Evolutionary conservation across 2,888 invertebrate genomes (phyloP).

Genomic region (Cosmopolites sordidus): DNA sequence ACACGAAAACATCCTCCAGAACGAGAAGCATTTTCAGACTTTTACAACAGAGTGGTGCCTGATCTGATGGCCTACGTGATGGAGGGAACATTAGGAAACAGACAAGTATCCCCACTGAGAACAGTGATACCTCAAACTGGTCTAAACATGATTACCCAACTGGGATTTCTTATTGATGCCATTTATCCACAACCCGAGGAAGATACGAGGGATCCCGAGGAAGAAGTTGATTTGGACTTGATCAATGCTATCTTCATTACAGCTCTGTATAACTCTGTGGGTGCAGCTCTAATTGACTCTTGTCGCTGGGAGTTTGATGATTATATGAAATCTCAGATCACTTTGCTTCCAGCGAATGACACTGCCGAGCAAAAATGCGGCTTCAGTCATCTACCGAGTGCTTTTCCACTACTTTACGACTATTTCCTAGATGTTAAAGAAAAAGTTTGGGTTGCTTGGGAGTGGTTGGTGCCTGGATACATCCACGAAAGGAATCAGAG

Average conservation of each 20-base stretch:
- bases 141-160: constrained; percentile 81
- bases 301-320: constrained; percentile 71
- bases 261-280: constrained; percentile 80
- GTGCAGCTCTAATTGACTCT: constrained; percentile 69
- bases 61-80: constrained; percentile 66
- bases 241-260: constrained; percentile 70
- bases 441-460: constrained; percentile 80
- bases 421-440: constrained; percentile 69
- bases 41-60: constrained; percentile 75
- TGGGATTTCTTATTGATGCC: constrained; percentile 76
- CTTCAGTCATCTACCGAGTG: constrained; percentile 68
- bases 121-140: constrained; percentile 81
- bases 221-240: constrained; percentile 54
- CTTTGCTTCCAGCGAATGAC: constrained; percentile 68
- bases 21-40: constrained; percentile 47
- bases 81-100: constrained; percentile 67
- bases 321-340: constrained; percentile 61
- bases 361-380: constrained; percentile 59
- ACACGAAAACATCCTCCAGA: constrained; percentile 52
- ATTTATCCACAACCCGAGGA: constrained; percentile 52
- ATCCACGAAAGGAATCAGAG: constrained; percentile 64
- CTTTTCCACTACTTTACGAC: constrained; percentile 71
- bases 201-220: constrained; percentile 50
- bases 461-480: constrained; percentile 72
- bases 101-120: constrained; percentile 62